These are phyloP conservation scores for Lasioglossum malachurum DNA, from an alignment of 2,888 invertebrate species.

Conservation along the genomic window DNA sequence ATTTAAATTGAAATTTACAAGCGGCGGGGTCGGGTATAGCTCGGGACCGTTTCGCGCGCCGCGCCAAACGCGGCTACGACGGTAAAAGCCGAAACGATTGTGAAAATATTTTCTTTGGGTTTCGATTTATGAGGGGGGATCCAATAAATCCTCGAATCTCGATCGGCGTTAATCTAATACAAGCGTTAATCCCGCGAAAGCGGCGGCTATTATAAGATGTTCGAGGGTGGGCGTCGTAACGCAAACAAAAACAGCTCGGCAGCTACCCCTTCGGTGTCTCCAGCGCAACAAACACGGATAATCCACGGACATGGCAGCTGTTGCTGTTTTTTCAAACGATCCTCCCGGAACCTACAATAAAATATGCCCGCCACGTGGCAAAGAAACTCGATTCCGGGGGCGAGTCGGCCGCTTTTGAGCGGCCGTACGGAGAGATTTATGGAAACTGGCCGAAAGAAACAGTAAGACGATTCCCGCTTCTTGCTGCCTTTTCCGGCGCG, in stretches of 20 bases:
- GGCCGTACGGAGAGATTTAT: constrained; percentile 73
- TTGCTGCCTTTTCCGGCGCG: constrained; percentile 40
- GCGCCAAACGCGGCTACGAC: background rate
- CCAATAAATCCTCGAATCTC: background rate
- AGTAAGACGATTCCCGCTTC: constrained; percentile 56
- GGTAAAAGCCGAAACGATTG: background rate
- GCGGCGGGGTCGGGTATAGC: background rate
- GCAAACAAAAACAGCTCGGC: constrained; percentile 41
- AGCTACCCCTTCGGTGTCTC: constrained; percentile 54
- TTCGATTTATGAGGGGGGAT: background rate
- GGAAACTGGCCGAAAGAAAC: constrained; percentile 68
- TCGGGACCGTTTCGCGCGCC: background rate
- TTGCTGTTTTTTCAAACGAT: constrained; percentile 60
- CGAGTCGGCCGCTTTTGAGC: constrained; percentile 60
- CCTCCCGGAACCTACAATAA: constrained; percentile 68
- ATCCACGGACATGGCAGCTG: constrained; percentile 58
- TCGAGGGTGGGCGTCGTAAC: constrained; percentile 27
- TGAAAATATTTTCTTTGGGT: constrained; percentile 3
- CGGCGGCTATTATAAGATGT: constrained; percentile 53
- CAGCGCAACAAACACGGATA: constrained; percentile 61
- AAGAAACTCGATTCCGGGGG: constrained; percentile 72
- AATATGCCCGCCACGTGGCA: constrained; percentile 76
- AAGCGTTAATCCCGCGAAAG: constrained; percentile 47
- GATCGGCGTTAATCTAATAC: constrained; percentile 37
- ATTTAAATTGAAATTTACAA: background rate